These are phyloP conservation scores for Grantiella picta DNA, from an alignment of 2,113 vertebrate species.

Conservation along the genomic window DNA sequence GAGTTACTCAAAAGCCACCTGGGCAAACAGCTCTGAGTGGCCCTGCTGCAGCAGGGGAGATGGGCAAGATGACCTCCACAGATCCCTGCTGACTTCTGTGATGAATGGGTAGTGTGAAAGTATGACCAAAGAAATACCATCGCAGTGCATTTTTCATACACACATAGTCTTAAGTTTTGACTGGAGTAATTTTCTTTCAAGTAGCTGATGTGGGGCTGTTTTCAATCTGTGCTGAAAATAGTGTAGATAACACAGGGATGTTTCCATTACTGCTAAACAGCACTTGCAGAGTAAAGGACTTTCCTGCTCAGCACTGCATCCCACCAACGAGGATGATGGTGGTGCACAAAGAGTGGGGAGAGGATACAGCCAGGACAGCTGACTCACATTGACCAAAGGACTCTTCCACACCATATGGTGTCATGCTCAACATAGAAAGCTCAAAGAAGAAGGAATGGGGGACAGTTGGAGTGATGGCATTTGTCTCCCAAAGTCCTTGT, in stretches of 20 bases:
- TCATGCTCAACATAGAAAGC: too few relatives aligned
- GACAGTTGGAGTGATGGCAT: neutral
- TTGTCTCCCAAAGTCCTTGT: neutral
- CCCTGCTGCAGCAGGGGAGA: neutral
- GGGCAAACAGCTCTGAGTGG: neutral
- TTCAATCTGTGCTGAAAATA: neutral
- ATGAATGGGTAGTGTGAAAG: neutral
- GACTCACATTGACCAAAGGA: neutral
- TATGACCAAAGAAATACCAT: neutral
- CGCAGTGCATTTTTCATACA: neutral
- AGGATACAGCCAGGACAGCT: neutral
- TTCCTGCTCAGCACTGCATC: rapidly evolving
- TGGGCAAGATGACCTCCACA: neutral
- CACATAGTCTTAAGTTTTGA: neutral
- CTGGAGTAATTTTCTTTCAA: neutral
- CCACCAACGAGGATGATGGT: neutral
- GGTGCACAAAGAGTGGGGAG: neutral
- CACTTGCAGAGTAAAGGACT: neutral
- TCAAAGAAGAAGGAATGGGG: neutral
- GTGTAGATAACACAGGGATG: neutral
- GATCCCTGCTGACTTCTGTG: neutral
- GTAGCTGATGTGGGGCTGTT: neutral
- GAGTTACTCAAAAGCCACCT: neutral
- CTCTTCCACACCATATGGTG: neutral
- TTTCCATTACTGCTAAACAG: neutral